Evolutionary conservation across 1,140 invertebrate species (phyloP).

Genomic region (Drosophila mayri): DNA sequence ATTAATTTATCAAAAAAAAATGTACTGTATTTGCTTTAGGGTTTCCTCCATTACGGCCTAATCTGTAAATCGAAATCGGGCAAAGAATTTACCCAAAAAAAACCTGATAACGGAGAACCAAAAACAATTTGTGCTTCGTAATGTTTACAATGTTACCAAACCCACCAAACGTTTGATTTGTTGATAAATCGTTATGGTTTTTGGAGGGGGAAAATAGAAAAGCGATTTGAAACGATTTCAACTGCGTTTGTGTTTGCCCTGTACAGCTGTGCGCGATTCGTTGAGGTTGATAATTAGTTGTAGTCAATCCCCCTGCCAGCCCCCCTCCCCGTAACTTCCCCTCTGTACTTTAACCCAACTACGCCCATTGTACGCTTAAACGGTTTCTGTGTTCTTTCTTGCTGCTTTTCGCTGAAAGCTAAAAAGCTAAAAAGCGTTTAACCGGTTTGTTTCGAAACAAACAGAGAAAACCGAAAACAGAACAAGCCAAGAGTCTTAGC

Average conservation of each 20-base stretch:
- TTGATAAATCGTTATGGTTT: constrained; percentile 39
- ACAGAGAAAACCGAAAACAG: constrained; percentile 69
- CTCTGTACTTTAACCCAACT: constrained; percentile 35
- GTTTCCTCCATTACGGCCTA: constrained; percentile 27
- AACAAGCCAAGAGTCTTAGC: constrained; percentile 38
- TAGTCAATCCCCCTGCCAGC: constrained; percentile 22
- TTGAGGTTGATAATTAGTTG: constrained; percentile 72
- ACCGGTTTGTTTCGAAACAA: constrained; percentile 79
- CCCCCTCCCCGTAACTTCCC: constrained; percentile 7
- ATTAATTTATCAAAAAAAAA: neutral
- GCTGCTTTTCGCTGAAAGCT: constrained; percentile 41
- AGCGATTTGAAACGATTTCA: constrained; percentile 16
- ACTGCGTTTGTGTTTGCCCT: constrained; percentile 38
- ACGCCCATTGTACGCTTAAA: constrained; percentile 72
- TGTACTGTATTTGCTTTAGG: neutral
- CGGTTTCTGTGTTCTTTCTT: constrained; percentile 57
- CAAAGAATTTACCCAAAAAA: constrained; percentile 20
- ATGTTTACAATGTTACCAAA: constrained; percentile 49
- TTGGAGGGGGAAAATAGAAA: constrained; percentile 23
- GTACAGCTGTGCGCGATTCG: constrained; percentile 68
- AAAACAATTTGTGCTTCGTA: constrained; percentile 29
- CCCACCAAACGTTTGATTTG: constrained; percentile 36
- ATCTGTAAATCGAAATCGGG: constrained; percentile 41
- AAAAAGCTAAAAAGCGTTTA: constrained; percentile 62
- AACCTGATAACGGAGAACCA: constrained; percentile 32